Evolutionary conservation across 1,140 invertebrate species (phyloP).

Genomic region (Ostrea edulis): DNA sequence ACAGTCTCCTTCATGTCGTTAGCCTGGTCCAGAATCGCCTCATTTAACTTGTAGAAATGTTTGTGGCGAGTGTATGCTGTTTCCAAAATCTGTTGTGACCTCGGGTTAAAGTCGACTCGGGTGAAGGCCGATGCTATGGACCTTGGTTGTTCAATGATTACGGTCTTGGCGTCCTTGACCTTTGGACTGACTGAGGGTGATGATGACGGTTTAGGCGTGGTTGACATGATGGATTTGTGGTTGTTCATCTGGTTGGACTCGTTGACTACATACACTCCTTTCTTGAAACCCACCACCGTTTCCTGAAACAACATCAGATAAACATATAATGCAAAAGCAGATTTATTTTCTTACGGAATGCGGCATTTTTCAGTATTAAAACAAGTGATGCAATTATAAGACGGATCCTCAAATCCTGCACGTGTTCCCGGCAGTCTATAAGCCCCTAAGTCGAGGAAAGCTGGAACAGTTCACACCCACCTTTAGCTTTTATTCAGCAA

Average conservation of each 20-base stretch:
- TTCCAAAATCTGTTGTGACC: conserved; percentile 49
- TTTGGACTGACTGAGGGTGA: conserved; percentile 20
- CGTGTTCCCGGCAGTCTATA: background rate
- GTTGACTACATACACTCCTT: conserved; percentile 52
- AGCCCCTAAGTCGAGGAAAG: background rate
- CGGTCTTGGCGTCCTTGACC: conserved; percentile 5
- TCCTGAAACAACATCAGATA: conserved; percentile 44
- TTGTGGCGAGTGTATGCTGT: conserved; percentile 47
- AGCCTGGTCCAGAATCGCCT: conserved; percentile 42
- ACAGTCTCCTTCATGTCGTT: conserved; percentile 53
- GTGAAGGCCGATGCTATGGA: conserved; percentile 49
- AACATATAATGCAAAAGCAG: background rate
- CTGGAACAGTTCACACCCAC: background rate
- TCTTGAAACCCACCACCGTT: conserved; percentile 48
- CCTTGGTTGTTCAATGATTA: conserved; percentile 50
- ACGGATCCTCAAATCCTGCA: background rate
- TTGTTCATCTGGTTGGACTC: conserved; percentile 24
- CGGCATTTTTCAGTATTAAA: conserved; percentile 23
- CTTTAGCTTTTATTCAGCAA: background rate
- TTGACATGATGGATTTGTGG: conserved; percentile 36
- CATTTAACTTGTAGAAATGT: conserved; percentile 46
- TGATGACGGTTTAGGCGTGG: conserved; percentile 29
- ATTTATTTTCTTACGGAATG: conserved; percentile 29
- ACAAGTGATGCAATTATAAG: background rate
- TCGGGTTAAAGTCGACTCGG: conserved; percentile 51